phyloP scores from a whole-genome alignment of 2,888 invertebrate genomes.

The Calliphora vomitoria region DNA sequence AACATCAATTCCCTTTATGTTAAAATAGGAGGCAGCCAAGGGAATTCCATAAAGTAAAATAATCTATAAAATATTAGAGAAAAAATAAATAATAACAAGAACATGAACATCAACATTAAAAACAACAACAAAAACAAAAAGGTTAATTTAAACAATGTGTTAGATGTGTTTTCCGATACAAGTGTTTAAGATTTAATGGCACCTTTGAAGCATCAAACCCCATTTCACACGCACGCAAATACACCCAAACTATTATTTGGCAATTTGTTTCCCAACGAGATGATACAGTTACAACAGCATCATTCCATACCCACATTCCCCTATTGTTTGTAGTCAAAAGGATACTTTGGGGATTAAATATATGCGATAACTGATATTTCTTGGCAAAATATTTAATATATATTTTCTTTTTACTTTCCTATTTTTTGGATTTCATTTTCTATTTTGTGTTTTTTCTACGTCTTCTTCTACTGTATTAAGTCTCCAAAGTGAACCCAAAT shows the following conservation, averaged over 20 bases:
- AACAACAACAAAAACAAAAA: slow-evolving; percentile 12
- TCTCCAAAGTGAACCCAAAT: slow-evolving; percentile 70
- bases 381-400: slow-evolving; percentile 46
- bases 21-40: neutral
- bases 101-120: neutral
- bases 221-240: slow-evolving; percentile 24
- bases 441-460: slow-evolving; percentile 44
- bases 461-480: slow-evolving; percentile 15
- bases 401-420: slow-evolving; percentile 14
- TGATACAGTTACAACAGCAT: slow-evolving; percentile 49
- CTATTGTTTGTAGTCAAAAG: slow-evolving; percentile 45
- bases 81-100: slow-evolving; percentile 6
- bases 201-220: slow-evolving; percentile 51
- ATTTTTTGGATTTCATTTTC: slow-evolving; percentile 19
- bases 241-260: slow-evolving; percentile 52
- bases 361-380: slow-evolving; percentile 50
- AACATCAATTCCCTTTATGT: slow-evolving; percentile 40
- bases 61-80: slow-evolving; percentile 35
- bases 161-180: slow-evolving; percentile 43
- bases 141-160: slow-evolving; percentile 62
- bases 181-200: slow-evolving; percentile 67
- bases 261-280: slow-evolving; percentile 37
- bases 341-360: slow-evolving; percentile 47
- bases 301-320: slow-evolving; percentile 26
- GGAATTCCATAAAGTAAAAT: slow-evolving; percentile 31